phyloP scores from a whole-genome alignment of 2,113 vertebrate species.

The Corydoras sp. region DNA sequence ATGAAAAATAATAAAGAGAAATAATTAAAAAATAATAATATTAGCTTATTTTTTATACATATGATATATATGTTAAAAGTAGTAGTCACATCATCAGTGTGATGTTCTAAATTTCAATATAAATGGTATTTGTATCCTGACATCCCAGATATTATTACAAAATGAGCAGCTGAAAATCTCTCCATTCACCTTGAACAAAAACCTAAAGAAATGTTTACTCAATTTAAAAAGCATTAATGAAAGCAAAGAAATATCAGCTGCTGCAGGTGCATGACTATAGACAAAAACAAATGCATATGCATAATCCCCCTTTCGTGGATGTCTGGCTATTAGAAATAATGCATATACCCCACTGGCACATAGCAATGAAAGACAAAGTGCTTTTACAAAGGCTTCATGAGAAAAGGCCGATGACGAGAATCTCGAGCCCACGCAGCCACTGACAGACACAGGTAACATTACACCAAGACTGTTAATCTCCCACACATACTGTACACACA shows the following conservation, averaged over 20 bases:
- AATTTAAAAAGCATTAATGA: not conserved
- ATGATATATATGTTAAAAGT: not conserved
- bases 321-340: slow-evolving; percentile 32
- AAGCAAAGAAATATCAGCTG: slow-evolving; percentile 4
- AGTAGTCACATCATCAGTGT: not conserved
- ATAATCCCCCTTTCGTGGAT: not conserved
- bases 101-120: not conserved
- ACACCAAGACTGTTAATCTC: slow-evolving; percentile 40
- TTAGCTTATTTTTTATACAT: slow-evolving; percentile 5
- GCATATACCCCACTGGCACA: slow-evolving; percentile 26
- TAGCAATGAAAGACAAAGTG: slow-evolving; percentile 24
- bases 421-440: slow-evolving; percentile 13
- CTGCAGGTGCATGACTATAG: slow-evolving; percentile 14
- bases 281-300: not conserved
- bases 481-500: slow-evolving; percentile 49
- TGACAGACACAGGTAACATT: slow-evolving; percentile 40
- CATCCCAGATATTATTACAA: not conserved
- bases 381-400: slow-evolving; percentile 33
- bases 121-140: not conserved
- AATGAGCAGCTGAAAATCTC: not conserved
- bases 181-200: slow-evolving; percentile 16
- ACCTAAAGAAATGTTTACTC: slow-evolving; percentile 11
- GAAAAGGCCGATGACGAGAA: slow-evolving; percentile 20
- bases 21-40: not conserved
- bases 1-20: not conserved